Conservation (phyloP, 2,888 invertebrate species). For the Thysanoteuthis rhombus region DNA sequence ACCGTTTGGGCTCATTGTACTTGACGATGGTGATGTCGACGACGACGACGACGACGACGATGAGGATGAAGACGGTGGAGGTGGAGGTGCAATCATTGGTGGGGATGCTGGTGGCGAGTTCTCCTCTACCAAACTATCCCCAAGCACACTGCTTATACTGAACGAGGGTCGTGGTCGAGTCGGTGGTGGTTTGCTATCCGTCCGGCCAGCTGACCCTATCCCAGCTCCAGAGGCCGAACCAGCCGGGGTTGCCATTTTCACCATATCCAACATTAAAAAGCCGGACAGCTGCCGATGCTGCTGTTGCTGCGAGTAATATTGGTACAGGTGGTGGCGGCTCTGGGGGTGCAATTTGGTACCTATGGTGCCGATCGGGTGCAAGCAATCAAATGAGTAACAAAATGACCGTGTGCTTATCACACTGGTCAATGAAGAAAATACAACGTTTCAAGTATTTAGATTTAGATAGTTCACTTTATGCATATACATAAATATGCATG, state of each 20-base stretch:
- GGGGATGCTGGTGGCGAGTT: background rate
- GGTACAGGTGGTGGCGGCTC: constrained; percentile 1
- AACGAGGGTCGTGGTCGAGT: constrained; percentile 15
- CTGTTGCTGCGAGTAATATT: constrained; percentile 12
- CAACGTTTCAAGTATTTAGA: background rate
- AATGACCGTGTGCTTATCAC: background rate
- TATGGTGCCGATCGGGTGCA: background rate
- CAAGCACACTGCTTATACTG: constrained; percentile 19
- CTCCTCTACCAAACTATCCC: constrained; percentile 18
- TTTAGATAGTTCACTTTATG: background rate
- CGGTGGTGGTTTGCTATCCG: background rate
- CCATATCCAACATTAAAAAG: constrained; percentile 18
- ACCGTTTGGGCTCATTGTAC: background rate
- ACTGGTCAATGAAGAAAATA: background rate
- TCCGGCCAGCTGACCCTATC: background rate
- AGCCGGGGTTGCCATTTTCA: background rate
- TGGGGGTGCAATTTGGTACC: background rate
- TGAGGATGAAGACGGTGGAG: background rate
- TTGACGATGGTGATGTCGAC: background rate
- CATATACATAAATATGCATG: background rate
- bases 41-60: background rate
- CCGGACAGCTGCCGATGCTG: background rate
- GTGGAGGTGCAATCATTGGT: background rate
- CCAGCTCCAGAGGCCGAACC: background rate
- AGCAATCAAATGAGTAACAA: background rate